Conservation (phyloP, 64 coral and sea anemone genomes). For the Astreopora myriophthalma region DNA sequence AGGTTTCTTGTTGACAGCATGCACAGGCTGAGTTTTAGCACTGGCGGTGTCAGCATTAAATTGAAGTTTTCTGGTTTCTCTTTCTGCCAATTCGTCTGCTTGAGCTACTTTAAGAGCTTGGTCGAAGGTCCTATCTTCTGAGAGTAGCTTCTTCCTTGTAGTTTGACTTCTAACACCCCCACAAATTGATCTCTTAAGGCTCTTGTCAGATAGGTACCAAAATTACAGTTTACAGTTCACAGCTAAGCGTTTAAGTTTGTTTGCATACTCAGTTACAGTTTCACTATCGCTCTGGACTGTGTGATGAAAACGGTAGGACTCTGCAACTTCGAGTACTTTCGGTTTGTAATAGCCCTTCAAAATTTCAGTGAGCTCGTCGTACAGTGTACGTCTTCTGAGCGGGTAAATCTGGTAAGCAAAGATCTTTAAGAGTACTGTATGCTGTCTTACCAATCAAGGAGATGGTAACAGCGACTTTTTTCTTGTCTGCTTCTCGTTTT, state of each 20-base stretch:
- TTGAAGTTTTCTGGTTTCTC: constrained; percentile 43
- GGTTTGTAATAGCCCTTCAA: constrained; percentile 61
- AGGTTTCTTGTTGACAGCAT: background rate
- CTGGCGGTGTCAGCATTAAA: background rate
- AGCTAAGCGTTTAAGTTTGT: constrained; percentile 58
- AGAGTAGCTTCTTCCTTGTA: constrained; percentile 59
- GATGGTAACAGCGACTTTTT: constrained; percentile 62
- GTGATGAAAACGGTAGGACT: constrained; percentile 71
- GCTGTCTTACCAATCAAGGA: constrained; percentile 60
- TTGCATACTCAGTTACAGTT: constrained; percentile 71
- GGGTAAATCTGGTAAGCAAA: constrained; percentile 63
- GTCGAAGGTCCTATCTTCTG: constrained; percentile 67
- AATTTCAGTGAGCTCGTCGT: constrained; percentile 44
- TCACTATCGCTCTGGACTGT: constrained; percentile 62
- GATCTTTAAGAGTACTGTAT: constrained; percentile 64
- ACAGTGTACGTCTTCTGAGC: constrained; percentile 62
- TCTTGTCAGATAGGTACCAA: constrained; percentile 60
- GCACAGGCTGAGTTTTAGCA: constrained; percentile 26
- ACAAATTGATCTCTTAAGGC: constrained; percentile 74
- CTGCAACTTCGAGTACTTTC: constrained; percentile 73
- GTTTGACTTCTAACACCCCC: constrained; percentile 44
- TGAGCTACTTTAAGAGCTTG: constrained; percentile 63
- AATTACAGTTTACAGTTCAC: constrained; percentile 72
- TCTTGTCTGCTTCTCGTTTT: constrained; percentile 43
- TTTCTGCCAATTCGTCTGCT: constrained; percentile 72